Percentiles rank a stretch among this genome's conserved stretches.
phyloP scores from a whole-genome alignment of 2,888 invertebrate genomes.

The Mythimna albipuncta region DNA sequence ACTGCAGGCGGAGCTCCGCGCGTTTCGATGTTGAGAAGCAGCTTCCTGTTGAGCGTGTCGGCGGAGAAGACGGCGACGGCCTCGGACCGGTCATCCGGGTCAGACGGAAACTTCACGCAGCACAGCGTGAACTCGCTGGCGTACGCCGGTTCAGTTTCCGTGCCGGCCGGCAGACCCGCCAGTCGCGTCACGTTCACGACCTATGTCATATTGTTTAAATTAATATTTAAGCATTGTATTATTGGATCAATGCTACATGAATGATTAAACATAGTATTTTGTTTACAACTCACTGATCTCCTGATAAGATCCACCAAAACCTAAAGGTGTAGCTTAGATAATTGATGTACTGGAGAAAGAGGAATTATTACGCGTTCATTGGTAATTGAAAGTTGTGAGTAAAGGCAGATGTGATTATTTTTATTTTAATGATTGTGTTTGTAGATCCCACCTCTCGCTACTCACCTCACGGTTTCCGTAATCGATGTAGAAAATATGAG shows the following conservation, averaged over 20 bases:
- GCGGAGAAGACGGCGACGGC: conserved; percentile 93
- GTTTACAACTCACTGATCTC: not conserved
- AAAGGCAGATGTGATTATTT: not conserved
- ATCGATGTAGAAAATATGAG: conserved; percentile 97
- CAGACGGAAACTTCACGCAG: conserved; percentile 95
- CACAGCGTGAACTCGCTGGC: conserved; percentile 97
- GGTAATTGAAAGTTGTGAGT: too few relatives aligned
- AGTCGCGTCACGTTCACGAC: conserved; percentile 92
- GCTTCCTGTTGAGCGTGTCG: conserved; percentile 93
- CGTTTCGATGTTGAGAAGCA: conserved; percentile 96
- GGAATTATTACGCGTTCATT: not conserved
- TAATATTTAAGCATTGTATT: not conserved
- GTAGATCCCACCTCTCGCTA: not conserved
- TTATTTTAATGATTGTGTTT: not conserved
- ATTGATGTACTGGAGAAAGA: not conserved
- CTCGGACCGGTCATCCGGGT: conserved; percentile 95
- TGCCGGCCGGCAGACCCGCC: conserved; percentile 95
- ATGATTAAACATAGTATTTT: not conserved
- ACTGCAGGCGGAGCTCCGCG: conserved; percentile 91
- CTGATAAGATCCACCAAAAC: not conserved
- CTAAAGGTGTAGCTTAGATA: not conserved
- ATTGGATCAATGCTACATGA: not conserved
- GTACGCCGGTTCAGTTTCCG: conserved; percentile 93
- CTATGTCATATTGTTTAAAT: conserved; percentile 71
- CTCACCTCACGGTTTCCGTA: conserved; percentile 97